Evolutionary conservation across 30 jellyfish, hydroid and myxozoan genomes (phyloP).

Genomic region (Aurelia sp.): DNA sequence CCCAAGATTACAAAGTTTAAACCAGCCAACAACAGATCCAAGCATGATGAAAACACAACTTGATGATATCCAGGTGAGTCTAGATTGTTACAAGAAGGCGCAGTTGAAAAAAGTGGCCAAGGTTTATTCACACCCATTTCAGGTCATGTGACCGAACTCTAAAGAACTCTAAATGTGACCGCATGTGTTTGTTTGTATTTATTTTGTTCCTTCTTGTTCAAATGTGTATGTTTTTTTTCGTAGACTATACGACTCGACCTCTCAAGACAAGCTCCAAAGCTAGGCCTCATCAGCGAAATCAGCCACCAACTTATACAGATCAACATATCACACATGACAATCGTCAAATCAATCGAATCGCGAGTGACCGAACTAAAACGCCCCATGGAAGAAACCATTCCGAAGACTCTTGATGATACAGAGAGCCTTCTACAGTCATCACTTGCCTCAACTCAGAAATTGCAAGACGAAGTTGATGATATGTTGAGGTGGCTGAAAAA

Average conservation of each 20-base stretch:
- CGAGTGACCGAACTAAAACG: slow-evolving; percentile 48
- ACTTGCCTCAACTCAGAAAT: slow-evolving; percentile 68
- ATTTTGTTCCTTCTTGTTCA: no score
- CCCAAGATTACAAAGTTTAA: slow-evolving; percentile 34
- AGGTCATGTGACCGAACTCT: no score
- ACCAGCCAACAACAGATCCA: slow-evolving; percentile 71
- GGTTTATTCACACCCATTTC: background rate
- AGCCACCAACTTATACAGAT: slow-evolving; percentile 26
- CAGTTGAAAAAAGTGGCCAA: background rate
- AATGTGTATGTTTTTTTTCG: background rate
- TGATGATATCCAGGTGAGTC: slow-evolving; percentile 77
- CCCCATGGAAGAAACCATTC: slow-evolving; percentile 81
- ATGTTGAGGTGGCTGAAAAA: slow-evolving; percentile 83
- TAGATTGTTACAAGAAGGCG: background rate
- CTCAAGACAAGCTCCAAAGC: slow-evolving; percentile 27
- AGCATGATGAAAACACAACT: slow-evolving; percentile 65
- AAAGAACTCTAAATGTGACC: no score
- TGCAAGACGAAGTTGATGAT: slow-evolving; percentile 81
- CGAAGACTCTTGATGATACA: slow-evolving; percentile 66
- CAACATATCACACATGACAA: slow-evolving; percentile 7
- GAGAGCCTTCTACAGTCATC: slow-evolving; percentile 64
- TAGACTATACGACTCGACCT: slow-evolving; percentile 52
- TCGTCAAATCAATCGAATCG: slow-evolving; percentile 43
- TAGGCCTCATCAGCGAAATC: slow-evolving; percentile 34
- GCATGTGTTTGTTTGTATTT: no score